Conservation (phyloP, 2,888 invertebrate species). For the Tiliacea aurago region DNA sequence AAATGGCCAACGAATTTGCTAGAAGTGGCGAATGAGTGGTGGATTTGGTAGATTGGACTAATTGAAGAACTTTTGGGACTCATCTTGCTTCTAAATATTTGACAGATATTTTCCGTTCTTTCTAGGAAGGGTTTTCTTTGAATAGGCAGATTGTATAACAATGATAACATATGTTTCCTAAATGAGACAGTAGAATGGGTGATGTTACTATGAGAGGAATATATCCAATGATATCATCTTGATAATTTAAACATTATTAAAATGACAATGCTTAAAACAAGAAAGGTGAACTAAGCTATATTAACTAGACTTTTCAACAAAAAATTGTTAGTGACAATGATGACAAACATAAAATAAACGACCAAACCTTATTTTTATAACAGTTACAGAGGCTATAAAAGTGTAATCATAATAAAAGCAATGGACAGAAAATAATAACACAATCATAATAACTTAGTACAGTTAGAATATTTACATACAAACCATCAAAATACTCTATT, state of each 20-base stretch:
- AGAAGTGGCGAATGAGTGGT: too few relatives aligned
- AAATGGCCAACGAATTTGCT: conserved; percentile 43
- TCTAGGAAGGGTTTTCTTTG: conserved; percentile 3
- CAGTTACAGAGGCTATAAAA: conserved; percentile 14
- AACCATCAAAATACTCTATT: conserved; percentile 35
- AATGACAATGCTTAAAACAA: conserved; percentile 2
- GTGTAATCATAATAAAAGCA: conserved; percentile 39
- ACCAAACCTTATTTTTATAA: conserved; percentile 36
- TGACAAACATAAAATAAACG: conserved; percentile 30
- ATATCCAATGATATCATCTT: neutral
- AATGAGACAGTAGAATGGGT: neutral
- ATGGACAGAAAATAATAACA: conserved; percentile 24
- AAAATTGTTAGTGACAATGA: neutral
- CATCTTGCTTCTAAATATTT: conserved; percentile 19
- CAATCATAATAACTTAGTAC: conserved; percentile 39
- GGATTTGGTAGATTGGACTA: conserved; percentile 29
- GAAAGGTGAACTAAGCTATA: neutral
- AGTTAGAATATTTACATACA: conserved; percentile 54
- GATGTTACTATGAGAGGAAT: neutral
- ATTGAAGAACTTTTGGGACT: conserved; percentile 21
- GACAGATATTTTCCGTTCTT: neutral
- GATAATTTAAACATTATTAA: neutral
- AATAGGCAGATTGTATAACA: neutral
- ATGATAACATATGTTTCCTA: neutral
- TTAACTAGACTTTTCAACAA: neutral